Evolutionary conservation across 1,140 invertebrate species (phyloP).

Genomic region (Agraylea sexmaculata): DNA sequence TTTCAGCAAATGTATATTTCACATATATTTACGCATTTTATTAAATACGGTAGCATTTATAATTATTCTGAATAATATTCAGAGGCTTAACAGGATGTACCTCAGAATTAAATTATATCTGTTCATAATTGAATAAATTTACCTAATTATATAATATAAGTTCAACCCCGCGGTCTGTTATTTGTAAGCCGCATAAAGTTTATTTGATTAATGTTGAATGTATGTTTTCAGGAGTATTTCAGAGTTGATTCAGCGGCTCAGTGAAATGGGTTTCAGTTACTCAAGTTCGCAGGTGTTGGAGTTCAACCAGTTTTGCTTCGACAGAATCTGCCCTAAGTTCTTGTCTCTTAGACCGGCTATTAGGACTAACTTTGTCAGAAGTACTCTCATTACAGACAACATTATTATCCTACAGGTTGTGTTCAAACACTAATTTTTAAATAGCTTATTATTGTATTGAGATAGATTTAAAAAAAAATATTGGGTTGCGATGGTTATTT

Average conservation of each 20-base stretch:
- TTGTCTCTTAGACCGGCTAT: conserved; percentile 50
- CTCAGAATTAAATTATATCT: neutral
- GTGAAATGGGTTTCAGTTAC: conserved; percentile 34
- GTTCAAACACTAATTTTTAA: no score
- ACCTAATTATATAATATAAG: neutral
- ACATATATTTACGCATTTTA: no score
- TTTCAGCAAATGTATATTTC: no score
- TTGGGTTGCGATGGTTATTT: no score
- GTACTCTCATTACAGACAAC: conserved; percentile 45
- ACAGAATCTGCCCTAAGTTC: conserved; percentile 59
- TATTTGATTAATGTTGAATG: neutral
- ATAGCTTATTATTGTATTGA: neutral
- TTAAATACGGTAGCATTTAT: no score
- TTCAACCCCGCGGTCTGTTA: neutral
- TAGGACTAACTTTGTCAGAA: conserved; percentile 42
- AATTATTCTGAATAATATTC: no score
- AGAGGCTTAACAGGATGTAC: no score
- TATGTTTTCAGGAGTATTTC: conserved; percentile 32
- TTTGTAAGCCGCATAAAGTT: neutral
- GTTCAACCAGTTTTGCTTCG: conserved; percentile 47
- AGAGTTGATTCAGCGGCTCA: conserved; percentile 29
- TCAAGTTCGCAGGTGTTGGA: conserved; percentile 35
- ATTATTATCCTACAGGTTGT: conserved; percentile 50
- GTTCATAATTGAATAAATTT: neutral
- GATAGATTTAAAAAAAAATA: neutral